Conservation (phyloP, 2,888 invertebrate genomes). For the Eumerus sabulonum region DNA sequence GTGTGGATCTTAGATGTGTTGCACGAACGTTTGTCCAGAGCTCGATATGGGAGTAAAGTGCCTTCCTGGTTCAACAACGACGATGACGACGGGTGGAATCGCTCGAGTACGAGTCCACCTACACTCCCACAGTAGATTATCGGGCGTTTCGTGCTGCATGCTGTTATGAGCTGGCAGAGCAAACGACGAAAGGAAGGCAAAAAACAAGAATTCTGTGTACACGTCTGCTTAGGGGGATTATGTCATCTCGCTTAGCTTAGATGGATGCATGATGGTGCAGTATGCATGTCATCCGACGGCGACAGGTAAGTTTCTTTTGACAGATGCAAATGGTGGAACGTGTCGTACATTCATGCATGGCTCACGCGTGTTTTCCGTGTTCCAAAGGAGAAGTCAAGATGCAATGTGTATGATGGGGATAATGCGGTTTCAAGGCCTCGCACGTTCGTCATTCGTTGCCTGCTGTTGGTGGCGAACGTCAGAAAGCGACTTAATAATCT, state of each 20-base stretch:
- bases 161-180: no score
- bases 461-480: no score
- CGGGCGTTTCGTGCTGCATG: not conserved
- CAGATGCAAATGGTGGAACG: constrained; percentile 29
- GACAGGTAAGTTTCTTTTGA: constrained; percentile 55
- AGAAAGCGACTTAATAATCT: constrained; percentile 16
- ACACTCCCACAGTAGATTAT: constrained; percentile 5
- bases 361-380: constrained; percentile 10
- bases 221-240: constrained; percentile 50
- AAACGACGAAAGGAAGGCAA: no score
- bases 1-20: constrained; percentile 47
- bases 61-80: constrained; percentile 26
- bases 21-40: constrained; percentile 17
- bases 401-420: constrained; percentile 6
- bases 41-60: constrained; percentile 16
- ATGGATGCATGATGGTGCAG: constrained; percentile 1
- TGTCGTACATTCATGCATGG: no score
- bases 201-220: constrained; percentile 17
- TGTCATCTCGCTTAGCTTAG: constrained; percentile 35
- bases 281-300: constrained; percentile 35
- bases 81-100: no score
- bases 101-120: no score
- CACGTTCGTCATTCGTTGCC: not conserved
- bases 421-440: constrained; percentile 21
- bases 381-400: constrained; percentile 7